Evolutionary conservation across 2,797 vertebrate species (phyloP).

Genomic region (Spinus olivaceus): DNA sequence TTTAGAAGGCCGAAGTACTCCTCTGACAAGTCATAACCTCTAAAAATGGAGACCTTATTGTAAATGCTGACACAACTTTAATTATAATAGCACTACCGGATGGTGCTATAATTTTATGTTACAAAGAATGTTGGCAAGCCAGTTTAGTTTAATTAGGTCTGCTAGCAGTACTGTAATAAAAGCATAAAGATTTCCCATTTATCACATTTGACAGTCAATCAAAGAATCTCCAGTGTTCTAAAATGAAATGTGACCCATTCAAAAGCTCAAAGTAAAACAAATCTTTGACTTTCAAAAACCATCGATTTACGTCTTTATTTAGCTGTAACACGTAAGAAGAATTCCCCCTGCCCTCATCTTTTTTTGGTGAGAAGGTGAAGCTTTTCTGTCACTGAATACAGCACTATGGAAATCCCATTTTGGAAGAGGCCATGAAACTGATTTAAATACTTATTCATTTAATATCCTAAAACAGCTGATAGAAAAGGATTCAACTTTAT

Average conservation of each 20-base stretch:
- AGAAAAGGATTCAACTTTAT: background rate
- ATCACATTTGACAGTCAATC: constrained; percentile 79
- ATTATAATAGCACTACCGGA: constrained; percentile 58
- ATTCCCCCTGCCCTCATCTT: background rate
- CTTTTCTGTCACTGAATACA: background rate
- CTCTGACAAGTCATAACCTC: constrained; percentile 33
- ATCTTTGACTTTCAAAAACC: constrained; percentile 23
- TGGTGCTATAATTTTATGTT: constrained; percentile 70
- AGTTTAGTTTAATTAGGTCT: constrained; percentile 79
- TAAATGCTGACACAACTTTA: constrained; percentile 69
- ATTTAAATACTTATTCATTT: background rate
- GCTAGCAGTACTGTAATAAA: constrained; percentile 75
- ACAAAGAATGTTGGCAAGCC: constrained; percentile 65
- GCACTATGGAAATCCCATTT: background rate
- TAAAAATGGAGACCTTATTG: constrained; percentile 46
- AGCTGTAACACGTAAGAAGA: constrained; percentile 2
- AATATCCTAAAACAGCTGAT: background rate
- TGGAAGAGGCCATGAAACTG: background rate
- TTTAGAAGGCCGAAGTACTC: constrained; percentile 32
- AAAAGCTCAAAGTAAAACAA: constrained; percentile 63
- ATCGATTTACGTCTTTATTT: constrained; percentile 11
- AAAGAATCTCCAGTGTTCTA: constrained; percentile 68
- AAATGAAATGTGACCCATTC: constrained; percentile 75
- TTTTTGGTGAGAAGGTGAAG: background rate
- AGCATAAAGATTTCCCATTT: constrained; percentile 79